A percentile compares a stretch with the other conserved stretches of the same genome.
phyloP scores from a whole-genome alignment of 2,113 vertebrate species.

The Lagopus muta region DNA sequence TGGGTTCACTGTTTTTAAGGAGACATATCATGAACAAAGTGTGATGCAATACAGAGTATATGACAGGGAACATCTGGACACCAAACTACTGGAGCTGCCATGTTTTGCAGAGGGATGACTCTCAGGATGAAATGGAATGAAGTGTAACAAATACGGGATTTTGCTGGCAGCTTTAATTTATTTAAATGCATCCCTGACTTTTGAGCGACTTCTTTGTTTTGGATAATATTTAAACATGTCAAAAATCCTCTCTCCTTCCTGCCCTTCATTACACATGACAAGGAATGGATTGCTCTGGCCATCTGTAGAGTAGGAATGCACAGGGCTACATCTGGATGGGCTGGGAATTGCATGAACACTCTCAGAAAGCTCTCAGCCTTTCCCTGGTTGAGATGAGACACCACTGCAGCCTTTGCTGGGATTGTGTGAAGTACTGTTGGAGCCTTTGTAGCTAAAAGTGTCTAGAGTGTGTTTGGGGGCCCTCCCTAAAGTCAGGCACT shows the following conservation, averaged over 20 bases:
- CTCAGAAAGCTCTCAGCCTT: neutral
- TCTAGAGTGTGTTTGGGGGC: neutral
- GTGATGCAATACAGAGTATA: neutral
- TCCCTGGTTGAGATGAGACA: neutral
- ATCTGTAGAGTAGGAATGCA: neutral
- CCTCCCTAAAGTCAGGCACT: neutral
- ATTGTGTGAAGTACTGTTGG: neutral
- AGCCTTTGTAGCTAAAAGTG: neutral
- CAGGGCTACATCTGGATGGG: neutral
- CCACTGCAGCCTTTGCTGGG: neutral
- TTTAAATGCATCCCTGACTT: slow-evolving; percentile 54
- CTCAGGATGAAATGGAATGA: slow-evolving; percentile 13
- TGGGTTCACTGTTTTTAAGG: slow-evolving; percentile 47
- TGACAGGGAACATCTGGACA: slow-evolving; percentile 49
- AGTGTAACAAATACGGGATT: slow-evolving; percentile 32
- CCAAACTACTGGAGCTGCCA: slow-evolving; percentile 37
- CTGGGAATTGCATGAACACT: neutral
- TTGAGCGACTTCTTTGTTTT: slow-evolving; percentile 63
- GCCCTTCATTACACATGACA: slow-evolving; percentile 8
- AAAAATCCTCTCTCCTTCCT: slow-evolving; percentile 19
- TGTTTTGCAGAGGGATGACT: slow-evolving; percentile 36
- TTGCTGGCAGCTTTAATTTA: slow-evolving; percentile 42
- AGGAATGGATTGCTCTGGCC: neutral
- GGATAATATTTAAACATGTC: slow-evolving; percentile 41
- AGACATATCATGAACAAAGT: neutral